A percentile compares a stretch with the other conserved stretches of the same genome.
These are phyloP conservation scores for Todiramphus chloris DNA, from an alignment of 2,113 vertebrate genomes.

Conservation along the genomic window DNA sequence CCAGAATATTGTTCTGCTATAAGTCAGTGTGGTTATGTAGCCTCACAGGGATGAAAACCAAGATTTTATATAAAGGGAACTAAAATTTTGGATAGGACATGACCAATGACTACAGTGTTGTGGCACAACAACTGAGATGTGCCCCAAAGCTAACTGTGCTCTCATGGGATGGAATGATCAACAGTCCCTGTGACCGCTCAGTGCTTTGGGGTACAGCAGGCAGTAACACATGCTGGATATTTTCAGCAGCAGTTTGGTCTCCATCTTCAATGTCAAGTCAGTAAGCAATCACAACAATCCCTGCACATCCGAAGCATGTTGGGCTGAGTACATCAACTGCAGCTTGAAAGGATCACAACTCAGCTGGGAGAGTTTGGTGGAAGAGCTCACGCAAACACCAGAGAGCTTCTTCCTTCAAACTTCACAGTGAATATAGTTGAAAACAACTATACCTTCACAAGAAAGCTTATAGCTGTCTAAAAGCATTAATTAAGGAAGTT, in stretches of 20 bases:
- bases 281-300: not conserved
- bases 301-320: not conserved
- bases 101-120: not conserved
- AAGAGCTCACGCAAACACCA: not conserved
- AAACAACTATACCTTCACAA: not conserved
- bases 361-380: not conserved
- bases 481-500: not conserved
- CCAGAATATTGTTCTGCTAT: not conserved
- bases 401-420: not conserved
- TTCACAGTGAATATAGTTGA: not conserved
- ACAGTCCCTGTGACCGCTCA: not conserved
- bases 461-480: not conserved
- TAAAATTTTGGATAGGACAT: not conserved
- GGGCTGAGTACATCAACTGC: not conserved
- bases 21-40: accelerated
- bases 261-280: accelerated
- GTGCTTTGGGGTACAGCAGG: not conserved
- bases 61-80: not conserved
- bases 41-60: not conserved
- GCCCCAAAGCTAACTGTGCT: not conserved
- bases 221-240: not conserved
- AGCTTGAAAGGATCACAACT: not conserved
- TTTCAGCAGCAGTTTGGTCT: not conserved
- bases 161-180: not conserved
- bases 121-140: not conserved